These are phyloP conservation scores for Otolemur crassicaudatus DNA, from an alignment of 2,797 vertebrate species.

Conservation along the genomic window DNA sequence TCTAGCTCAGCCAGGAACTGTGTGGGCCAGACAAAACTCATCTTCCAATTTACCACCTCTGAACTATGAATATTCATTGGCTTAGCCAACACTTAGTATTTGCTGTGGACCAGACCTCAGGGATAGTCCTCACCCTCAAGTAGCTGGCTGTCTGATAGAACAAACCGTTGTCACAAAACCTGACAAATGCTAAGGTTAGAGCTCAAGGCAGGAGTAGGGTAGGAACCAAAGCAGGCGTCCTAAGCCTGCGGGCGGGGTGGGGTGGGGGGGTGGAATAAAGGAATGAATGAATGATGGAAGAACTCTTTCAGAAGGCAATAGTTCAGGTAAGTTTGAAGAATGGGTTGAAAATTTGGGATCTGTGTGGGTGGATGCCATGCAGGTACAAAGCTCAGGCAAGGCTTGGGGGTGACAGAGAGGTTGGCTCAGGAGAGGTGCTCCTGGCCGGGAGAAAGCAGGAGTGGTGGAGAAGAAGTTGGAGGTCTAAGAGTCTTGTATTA, in stretches of 20 bases:
- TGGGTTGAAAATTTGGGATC: neutral
- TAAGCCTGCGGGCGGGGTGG: neutral
- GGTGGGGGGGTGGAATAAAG: neutral
- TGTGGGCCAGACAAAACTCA: neutral
- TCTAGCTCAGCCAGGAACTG: neutral
- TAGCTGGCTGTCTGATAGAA: neutral
- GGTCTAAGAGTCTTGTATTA: neutral
- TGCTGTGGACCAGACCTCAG: neutral
- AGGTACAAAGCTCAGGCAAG: neutral
- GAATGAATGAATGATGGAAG: neutral
- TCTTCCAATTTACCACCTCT: neutral
- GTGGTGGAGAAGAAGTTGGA: neutral
- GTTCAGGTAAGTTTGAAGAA: neutral
- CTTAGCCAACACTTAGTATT: constrained; percentile 18
- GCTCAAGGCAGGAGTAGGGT: neutral
- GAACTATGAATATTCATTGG: neutral
- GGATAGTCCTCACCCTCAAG: neutral
- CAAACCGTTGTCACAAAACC: neutral
- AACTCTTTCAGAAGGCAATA: neutral
- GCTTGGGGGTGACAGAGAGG: neutral
- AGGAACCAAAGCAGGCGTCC: neutral
- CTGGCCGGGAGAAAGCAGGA: neutral
- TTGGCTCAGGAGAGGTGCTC: neutral
- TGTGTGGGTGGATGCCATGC: neutral
- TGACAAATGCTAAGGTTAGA: neutral